These are phyloP conservation scores for Amblyraja radiata DNA, from an alignment of 2,797 vertebrate genomes.

Conservation along the genomic window DNA sequence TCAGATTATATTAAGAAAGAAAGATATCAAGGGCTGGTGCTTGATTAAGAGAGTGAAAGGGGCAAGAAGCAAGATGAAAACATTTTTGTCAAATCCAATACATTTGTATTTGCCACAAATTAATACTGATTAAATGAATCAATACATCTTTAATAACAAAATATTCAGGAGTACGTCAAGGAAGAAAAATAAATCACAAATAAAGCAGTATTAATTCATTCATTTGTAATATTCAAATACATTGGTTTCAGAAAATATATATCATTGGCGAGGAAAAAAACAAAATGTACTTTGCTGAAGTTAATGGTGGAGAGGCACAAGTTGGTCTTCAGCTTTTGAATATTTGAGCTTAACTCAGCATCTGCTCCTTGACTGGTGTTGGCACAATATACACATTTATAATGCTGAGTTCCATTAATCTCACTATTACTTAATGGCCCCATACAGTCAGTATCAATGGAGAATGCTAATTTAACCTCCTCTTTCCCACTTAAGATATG, in stretches of 20 bases:
- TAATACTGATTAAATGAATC: not conserved
- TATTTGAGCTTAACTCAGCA: not conserved
- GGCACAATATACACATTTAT: not conserved
- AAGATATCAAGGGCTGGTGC: not conserved
- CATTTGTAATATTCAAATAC: too few species aligned
- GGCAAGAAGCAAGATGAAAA: not conserved
- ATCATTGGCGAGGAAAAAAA: not conserved
- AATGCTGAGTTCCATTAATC: not conserved
- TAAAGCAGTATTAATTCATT: too few species aligned
- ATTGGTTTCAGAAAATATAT: not conserved
- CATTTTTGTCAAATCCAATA: not conserved
- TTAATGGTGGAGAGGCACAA: not conserved
- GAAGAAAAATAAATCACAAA: not conserved
- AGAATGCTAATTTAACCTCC: not conserved
- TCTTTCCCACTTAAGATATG: not conserved
- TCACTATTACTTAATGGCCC: not conserved
- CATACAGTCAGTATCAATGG: not conserved
- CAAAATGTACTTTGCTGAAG: not conserved
- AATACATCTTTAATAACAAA: not conserved
- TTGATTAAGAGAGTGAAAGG: not conserved
- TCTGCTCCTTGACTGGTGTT: not conserved
- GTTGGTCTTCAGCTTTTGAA: not conserved
- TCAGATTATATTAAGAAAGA: not conserved
- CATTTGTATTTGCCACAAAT: not conserved
- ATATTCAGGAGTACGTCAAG: not conserved